These are phyloP conservation scores for Macropus fuliginosus DNA, from an alignment of 2,797 vertebrate species.

Conservation along the genomic window DNA sequence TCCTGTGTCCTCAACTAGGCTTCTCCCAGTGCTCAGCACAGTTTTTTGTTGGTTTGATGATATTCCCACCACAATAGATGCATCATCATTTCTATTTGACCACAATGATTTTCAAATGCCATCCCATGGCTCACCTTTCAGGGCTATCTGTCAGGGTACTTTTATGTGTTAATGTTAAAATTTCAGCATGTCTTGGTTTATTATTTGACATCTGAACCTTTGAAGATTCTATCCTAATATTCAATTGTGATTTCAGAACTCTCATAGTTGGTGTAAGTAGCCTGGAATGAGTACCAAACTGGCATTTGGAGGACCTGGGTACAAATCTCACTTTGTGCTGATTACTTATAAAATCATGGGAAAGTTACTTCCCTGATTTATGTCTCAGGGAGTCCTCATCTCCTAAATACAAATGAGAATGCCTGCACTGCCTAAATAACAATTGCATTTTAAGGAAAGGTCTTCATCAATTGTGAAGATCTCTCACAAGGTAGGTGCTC, in stretches of 20 bases:
- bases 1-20: not conserved
- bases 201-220: not conserved
- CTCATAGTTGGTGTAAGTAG: no score
- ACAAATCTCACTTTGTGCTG: no score
- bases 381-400: no score
- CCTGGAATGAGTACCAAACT: no score
- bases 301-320: no score
- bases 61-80: not conserved
- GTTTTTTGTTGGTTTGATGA: not conserved
- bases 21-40: not conserved
- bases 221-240: not conserved
- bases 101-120: not conserved
- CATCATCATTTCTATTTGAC: not conserved
- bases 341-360: no score
- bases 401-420: no score
- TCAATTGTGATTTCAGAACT: not conserved
- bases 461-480: no score
- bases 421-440: no score
- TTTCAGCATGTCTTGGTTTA: not conserved
- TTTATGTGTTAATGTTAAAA: not conserved
- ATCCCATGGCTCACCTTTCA: not conserved
- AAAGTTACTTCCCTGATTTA: no score
- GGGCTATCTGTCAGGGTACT: not conserved
- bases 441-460: no score
- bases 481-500: no score